Evolutionary conservation across 2,113 vertebrate species (phyloP).

Genomic region (Motacilla tschutschensis): DNA sequence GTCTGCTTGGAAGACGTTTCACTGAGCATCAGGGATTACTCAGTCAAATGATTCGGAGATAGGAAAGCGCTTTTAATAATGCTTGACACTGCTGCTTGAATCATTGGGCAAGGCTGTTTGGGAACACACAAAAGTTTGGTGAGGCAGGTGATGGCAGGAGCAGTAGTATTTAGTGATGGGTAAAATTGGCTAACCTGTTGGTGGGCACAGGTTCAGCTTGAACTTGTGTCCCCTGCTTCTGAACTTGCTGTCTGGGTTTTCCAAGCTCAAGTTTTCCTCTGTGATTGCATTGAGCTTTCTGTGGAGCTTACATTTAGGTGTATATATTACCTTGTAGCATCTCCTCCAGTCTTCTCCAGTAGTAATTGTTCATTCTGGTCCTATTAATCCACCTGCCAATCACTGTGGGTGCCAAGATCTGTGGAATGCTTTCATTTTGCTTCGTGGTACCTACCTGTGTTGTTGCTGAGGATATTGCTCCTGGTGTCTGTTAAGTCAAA

Average conservation of each 20-base stretch:
- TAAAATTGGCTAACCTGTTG: background rate
- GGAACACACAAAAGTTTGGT: background rate
- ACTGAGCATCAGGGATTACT: conserved; percentile 30
- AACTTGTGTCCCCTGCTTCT: background rate
- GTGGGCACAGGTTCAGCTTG: background rate
- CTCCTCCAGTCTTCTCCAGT: background rate
- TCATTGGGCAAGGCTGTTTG: background rate
- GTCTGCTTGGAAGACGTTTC: conserved; percentile 32
- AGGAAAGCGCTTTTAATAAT: conserved; percentile 19
- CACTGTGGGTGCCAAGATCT: background rate
- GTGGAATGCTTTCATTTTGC: background rate
- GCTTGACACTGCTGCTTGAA: background rate
- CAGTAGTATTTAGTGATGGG: background rate
- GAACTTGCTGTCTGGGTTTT: background rate
- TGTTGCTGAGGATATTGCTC: background rate
- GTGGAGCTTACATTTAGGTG: background rate
- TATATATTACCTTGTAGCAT: background rate
- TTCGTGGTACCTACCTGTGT: background rate
- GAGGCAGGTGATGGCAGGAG: background rate
- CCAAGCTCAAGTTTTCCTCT: background rate
- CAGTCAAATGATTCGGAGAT: conserved; percentile 2
- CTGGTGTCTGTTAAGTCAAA: background rate
- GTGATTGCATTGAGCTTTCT: background rate
- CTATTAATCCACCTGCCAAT: background rate
- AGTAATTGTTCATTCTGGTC: background rate